A percentile compares a stretch with the other conserved stretches of the same genome.
Evolutionary conservation across 2,888 invertebrate species (phyloP).

Genomic region (Xestobium rufovillosum): DNA sequence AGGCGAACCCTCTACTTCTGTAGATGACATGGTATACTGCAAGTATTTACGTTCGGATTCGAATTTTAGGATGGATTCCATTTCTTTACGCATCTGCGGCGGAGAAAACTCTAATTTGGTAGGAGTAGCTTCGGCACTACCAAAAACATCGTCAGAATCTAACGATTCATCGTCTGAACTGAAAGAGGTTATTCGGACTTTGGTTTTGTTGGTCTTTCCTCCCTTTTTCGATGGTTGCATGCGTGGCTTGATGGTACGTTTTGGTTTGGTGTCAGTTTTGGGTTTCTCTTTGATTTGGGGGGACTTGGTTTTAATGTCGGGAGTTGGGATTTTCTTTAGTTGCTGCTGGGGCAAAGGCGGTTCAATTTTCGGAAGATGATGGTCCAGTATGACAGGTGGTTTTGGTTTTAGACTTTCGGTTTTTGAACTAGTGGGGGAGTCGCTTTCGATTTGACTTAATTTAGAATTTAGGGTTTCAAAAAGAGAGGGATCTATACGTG

Average conservation of each 20-base stretch:
- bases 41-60: conserved; percentile 62
- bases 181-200: conserved; percentile 67
- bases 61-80: conserved; percentile 64
- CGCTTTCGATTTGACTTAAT: conserved; percentile 68
- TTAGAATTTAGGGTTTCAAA: conserved; percentile 62
- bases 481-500: conserved; percentile 61
- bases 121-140: conserved; percentile 67
- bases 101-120: conserved; percentile 66
- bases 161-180: conserved; percentile 70
- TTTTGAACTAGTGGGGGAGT: conserved; percentile 66
- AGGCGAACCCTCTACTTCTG: conserved; percentile 70
- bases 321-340: too few relatives aligned
- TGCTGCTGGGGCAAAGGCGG: too few relatives aligned
- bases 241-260: conserved; percentile 55
- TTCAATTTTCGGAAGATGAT: conserved; percentile 42
- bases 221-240: conserved; percentile 54
- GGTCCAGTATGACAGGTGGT: too few relatives aligned
- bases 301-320: conserved; percentile 39
- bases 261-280: conserved; percentile 56
- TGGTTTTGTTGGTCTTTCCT: conserved; percentile 55
- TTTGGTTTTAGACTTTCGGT: conserved; percentile 57
- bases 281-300: conserved; percentile 44
- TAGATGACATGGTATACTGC: conserved; percentile 59
- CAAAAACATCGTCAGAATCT: conserved; percentile 71
- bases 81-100: conserved; percentile 67